Evolutionary conservation across 2,113 vertebrate genomes (phyloP).

Genomic region (Gavia stellata): DNA sequence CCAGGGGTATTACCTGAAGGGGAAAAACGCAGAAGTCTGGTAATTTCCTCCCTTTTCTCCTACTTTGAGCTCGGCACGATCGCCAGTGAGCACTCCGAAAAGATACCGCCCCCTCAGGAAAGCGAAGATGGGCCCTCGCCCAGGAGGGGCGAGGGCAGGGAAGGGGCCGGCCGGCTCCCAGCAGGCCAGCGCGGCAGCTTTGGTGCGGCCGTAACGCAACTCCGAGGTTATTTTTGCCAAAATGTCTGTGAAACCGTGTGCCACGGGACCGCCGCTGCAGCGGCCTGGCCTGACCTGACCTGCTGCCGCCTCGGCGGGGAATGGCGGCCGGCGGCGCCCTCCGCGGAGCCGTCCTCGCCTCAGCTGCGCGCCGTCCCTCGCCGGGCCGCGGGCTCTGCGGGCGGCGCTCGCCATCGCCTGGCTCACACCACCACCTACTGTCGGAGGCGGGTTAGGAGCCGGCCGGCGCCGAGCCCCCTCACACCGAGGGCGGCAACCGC

Average conservation of each 20-base stretch:
- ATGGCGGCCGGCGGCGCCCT: background rate
- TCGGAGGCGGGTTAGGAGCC: accelerated
- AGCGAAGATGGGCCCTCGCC: accelerated
- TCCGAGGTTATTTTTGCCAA: background rate
- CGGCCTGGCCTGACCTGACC: background rate
- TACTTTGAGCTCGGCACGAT: no score
- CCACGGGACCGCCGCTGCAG: background rate
- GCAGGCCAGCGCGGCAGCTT: background rate
- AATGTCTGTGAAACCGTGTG: background rate
- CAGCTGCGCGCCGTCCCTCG: background rate
- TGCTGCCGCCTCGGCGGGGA: background rate
- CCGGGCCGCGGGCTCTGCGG: background rate
- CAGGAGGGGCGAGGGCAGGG: accelerated
- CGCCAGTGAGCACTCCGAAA: accelerated
- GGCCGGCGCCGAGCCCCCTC: no score
- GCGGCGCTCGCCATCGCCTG: background rate
- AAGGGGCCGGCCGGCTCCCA: background rate
- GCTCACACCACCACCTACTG: background rate
- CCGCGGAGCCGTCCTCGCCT: background rate
- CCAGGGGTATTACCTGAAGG: background rate
- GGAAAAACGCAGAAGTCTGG: background rate
- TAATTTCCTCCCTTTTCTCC: background rate
- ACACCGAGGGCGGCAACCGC: no score
- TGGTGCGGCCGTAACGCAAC: background rate
- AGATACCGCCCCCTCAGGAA: background rate